phyloP scores from a whole-genome alignment of 2,888 invertebrate genomes.

The Eremobia ochroleuca region DNA sequence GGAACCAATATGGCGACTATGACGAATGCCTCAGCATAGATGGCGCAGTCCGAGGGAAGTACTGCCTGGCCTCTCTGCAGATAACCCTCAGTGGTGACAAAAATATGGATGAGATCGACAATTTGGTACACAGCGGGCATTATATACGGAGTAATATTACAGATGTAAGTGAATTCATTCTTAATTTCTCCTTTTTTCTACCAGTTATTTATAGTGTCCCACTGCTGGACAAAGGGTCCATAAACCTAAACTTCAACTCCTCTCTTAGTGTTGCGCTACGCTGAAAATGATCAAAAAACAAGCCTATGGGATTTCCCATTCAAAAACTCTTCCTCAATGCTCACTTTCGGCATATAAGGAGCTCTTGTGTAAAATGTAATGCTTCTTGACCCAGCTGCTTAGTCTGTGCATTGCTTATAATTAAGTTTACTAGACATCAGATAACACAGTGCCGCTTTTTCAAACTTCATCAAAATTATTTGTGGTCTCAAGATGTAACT shows the following conservation, averaged over 20 bases:
- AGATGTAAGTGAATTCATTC: conserved; percentile 85
- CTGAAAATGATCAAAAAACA: neutral
- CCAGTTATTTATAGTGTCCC: neutral
- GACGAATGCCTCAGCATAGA: conserved; percentile 92
- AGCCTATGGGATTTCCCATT: neutral
- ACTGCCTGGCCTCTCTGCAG: conserved; percentile 92
- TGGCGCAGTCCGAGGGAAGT: conserved; percentile 91
- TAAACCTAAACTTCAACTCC: neutral
- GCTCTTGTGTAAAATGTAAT: neutral
- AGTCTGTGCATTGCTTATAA: neutral
- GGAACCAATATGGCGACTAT: conserved; percentile 93
- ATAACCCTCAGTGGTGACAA: conserved; percentile 78
- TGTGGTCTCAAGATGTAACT: neutral
- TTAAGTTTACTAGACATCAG: neutral
- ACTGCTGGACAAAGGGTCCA: neutral
- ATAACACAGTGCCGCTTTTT: neutral
- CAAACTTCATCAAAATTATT: neutral
- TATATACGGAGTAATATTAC: conserved; percentile 89
- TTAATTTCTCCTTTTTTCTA: neutral
- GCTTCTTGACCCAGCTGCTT: neutral
- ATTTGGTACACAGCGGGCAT: conserved; percentile 89
- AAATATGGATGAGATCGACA: conserved; percentile 80
- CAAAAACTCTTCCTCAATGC: neutral
- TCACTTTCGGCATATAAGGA: neutral
- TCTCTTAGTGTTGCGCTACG: neutral